Evolutionary conservation across 2,797 vertebrate species (phyloP), one percentile per base, ranked within the genome.

Genomic region (Pantherophis alleghaniensis): DNA sequence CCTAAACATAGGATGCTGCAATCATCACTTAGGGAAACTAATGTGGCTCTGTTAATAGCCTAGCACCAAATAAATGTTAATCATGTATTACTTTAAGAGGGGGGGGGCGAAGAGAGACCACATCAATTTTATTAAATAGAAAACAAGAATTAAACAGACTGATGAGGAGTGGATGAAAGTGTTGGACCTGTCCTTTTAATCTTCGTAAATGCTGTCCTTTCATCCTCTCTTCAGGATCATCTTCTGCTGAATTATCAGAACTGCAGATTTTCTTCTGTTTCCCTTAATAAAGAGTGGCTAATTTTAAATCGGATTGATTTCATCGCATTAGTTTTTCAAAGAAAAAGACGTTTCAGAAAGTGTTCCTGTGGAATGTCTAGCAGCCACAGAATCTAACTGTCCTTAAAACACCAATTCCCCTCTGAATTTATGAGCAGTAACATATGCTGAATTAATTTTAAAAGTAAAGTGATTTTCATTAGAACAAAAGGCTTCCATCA

Each of bases 221-320:
- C 53, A 51, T 4, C 86, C 20, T 93, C 94, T 97, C 92, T 95
- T 97, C 94, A 94, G 93, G 95, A 96, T 97, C 91, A 95, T 88
- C 96, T 97, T 97, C 96, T 94, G 95, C 28, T 94, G 94, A 96
- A 97, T 97, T 96, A 87, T 53, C 96, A 92, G 95, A 96, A 96
- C 92, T 96, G 97, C 95, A 96, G 96, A 97, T 97, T 98, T 95
- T 94, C 97, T 94, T 59, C 94, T 95, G 95, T 96, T 97, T 97
- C 93, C 96, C 96, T 97, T 97, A 97, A 97, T 97, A 97, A 97
- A 95, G 96, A 96, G 96, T 97, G 96, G 95, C 96, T 97, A 96
- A 95, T 95, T 97, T 97, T 98, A 97, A 98, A 98, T 97, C 97
- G 97, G 96, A 96, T 88, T 97, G 97, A 96, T 96, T 97, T 97